Base-by-base conservation (phyloP, 2,888 invertebrate species). In the Tenthredo amoena region DNA sequence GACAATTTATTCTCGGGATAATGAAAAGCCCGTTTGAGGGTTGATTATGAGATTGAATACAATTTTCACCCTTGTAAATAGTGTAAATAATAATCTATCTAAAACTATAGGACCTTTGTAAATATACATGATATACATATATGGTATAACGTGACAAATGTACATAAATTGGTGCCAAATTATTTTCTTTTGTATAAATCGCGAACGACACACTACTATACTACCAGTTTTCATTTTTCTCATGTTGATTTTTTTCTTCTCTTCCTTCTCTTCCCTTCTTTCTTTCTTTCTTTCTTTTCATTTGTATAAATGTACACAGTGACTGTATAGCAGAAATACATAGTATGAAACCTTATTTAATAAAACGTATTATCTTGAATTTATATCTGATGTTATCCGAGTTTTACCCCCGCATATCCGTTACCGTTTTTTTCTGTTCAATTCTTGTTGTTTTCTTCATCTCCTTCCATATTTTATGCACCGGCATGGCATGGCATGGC, bases 171-270 rank as follows among this genome's bases (percentile, higher is more conserved):
- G 88, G 85, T 85, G 85, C 85, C 85, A 85, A 85, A 81, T 65
- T 85, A 68, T 81, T 18, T 21, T 62, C 15, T 81, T 47, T 81
- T 76, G 84, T 84, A 77, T 55, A 77, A 50, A 87, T 92, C 94
- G 89, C 94, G 94, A 87, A 94, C 94, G 94, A 94, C 94, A 65
- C 94, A 94, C 88, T 34, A 94, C 88, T 21, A 21, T 18, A 37
- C 37, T 21, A 50, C 50, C 26, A 37, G 50, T 81, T 34, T 81
- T 21, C 21, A 77, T 9, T 26, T 50, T 62, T 37, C 10, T 37
- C 9, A 18, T 58, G 31, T 62, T 81, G 2, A 74, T 43, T 74
- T n/a, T 62, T 58, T 62, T 12, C 7, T 31, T 26, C 21, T 26
- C 40, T 62, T 40, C 43, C 34, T 55, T 31, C 12, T n/a, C 21